A percentile compares a stretch with the other conserved stretches of the same genome.
phyloP scores from a whole-genome alignment of 2,888 invertebrate genomes.

The Brachynemurus nebulosus region DNA sequence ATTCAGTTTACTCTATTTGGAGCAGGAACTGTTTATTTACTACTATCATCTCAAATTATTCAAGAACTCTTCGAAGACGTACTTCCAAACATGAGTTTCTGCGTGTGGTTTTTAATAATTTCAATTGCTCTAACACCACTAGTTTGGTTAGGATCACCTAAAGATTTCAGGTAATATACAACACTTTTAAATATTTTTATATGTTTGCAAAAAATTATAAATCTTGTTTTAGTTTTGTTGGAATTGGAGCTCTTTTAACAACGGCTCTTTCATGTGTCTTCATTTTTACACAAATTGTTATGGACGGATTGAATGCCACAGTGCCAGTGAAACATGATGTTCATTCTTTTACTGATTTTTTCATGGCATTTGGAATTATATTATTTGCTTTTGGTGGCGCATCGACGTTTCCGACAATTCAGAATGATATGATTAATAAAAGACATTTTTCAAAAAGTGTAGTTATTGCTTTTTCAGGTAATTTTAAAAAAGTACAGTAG shows the following conservation, averaged over 20 bases:
- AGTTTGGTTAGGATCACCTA: conserved; percentile 53
- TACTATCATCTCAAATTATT: conserved; percentile 50
- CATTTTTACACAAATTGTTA: conserved; percentile 45
- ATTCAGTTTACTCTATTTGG: conserved; percentile 53
- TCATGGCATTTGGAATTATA: conserved; percentile 53
- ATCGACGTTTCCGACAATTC: conserved; percentile 63
- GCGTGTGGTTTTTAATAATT: conserved; percentile 49
- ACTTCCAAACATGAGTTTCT: conserved; percentile 39
- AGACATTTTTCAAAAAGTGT: conserved; percentile 48
- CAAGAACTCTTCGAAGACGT: conserved; percentile 38
- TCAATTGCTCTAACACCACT: conserved; percentile 43
- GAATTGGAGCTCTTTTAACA: conserved; percentile 46
- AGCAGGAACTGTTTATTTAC: conserved; percentile 48
- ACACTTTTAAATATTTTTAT: too few relatives aligned
- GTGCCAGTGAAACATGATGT: conserved; percentile 34
- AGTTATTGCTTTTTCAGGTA: conserved; percentile 45
- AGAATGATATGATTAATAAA: conserved; percentile 60
- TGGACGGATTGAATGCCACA: conserved; percentile 32
- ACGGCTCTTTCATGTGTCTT: conserved; percentile 46
- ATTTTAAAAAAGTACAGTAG: conserved; percentile 21
- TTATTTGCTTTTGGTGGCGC: conserved; percentile 61
- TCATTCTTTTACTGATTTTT: conserved; percentile 48
- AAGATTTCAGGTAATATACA: conserved; percentile 47
- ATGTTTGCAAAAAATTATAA: too few relatives aligned
- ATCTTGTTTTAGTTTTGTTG: conserved; percentile 38